Base-by-base conservation (phyloP, 2,797 vertebrate genomes). In the Pipistrellus pygmaeus region DNA sequence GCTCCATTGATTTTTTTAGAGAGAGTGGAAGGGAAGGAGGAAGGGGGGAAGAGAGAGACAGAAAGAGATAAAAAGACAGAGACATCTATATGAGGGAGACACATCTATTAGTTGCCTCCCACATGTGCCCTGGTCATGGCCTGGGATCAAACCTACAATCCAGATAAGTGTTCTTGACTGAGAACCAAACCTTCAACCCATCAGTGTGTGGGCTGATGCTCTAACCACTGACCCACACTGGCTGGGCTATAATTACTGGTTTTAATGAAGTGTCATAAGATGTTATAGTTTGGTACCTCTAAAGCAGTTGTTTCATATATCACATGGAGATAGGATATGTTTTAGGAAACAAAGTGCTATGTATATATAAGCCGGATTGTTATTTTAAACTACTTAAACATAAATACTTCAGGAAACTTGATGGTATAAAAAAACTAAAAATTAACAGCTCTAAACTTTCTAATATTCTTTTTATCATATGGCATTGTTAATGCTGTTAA, bases 261-360 rank as follows among this genome's bases (percentile, higher is more conserved):
- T 93, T 94, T 96, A 80, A 86, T 71, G 57, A 80, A 41, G 32
- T 75, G 7, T 55, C 87, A 3, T 86, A 73, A 62, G 21, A 60
- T 46, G 41, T 64, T 93, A 71, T 1, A 75, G 30, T 82, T 93
- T 51, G 35, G n/a, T 93, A 75, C 8, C 20, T 88, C 77, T 91
- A 66, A 66, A 91, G 23, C 6, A 75, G 2, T 94, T 86, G 10
- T 80, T 25, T 25, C 21, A 27, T 73, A 38, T 68, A 71, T 76
- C 44, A 68, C 10, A 62, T 46, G 41, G 57, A 30, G 78, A 57
- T 83, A 88, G 57, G 69, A 48, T 93, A 69, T 14, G 10, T 89
- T 96, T 94, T 71, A 91, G 51, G 25, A 60, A 89, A 62, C 86
- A 72, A 73, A 85, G 8, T 85, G 21, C 23, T 44, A 11, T 44